A percentile compares a stretch with the other conserved stretches of the same genome.
phyloP scores from a whole-genome alignment of 2,888 invertebrate genomes.

The Trypoxylon attenuatum region DNA sequence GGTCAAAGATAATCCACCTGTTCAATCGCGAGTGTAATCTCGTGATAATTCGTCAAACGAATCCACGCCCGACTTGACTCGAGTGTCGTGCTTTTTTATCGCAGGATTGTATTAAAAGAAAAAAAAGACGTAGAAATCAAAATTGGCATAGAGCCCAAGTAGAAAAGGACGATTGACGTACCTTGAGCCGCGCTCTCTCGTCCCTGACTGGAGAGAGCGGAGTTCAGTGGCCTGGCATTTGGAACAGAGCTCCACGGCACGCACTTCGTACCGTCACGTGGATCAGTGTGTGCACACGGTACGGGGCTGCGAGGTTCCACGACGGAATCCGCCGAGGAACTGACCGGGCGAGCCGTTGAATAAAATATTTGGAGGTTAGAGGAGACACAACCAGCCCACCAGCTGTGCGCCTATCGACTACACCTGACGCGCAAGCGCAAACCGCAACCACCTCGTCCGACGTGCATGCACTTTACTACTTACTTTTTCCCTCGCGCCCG shows the following conservation, averaged over 20 bases:
- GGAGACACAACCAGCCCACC: constrained; percentile 15
- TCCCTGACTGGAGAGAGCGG: constrained; percentile 3
- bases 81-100: neutral
- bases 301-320: constrained; percentile 13
- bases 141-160: constrained; percentile 9
- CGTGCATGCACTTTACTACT: neutral
- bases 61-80: neutral
- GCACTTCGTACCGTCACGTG: too few species aligned
- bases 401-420: constrained; percentile 50
- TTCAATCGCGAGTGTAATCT: neutral
- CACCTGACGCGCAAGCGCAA: constrained; percentile 32
- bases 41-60: neutral
- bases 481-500: neutral
- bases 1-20: neutral
- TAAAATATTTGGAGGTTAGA: constrained; percentile 61
- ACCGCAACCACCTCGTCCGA: too few species aligned
- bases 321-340: constrained; percentile 15
- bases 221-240: neutral
- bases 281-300: too few species aligned
- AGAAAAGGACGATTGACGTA: constrained; percentile 38
- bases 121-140: neutral
- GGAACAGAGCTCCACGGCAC: too few species aligned
- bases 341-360: constrained; percentile 30
- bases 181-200: constrained; percentile 9
- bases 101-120: neutral